Percentiles rank a stretch among this genome's conserved stretches.
Conservation (phyloP, 2,113 vertebrate genomes). For the Clarias batrachus region DNA sequence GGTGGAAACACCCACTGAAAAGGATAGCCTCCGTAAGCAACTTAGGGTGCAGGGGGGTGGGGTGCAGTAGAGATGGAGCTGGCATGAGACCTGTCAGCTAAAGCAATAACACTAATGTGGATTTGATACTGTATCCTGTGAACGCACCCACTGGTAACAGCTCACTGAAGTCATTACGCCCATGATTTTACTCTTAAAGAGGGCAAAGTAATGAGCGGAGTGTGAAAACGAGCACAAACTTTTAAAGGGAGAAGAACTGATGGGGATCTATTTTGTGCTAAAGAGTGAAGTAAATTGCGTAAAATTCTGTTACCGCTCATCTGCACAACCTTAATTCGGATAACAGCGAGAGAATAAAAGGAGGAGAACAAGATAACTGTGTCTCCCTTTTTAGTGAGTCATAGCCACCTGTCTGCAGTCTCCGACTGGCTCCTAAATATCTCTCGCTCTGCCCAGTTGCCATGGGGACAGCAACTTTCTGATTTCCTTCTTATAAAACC, state of each 20-base stretch:
- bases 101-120: slow-evolving; percentile 38
- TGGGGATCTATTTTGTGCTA: not conserved
- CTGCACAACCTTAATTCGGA: slow-evolving; percentile 4
- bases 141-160: slow-evolving; percentile 31
- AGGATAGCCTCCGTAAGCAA: not conserved
- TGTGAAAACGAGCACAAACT: slow-evolving; percentile 31
- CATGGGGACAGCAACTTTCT: slow-evolving; percentile 43
- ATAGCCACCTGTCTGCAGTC: slow-evolving; percentile 41
- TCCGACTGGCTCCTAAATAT: slow-evolving; percentile 34
- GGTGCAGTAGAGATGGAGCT: slow-evolving; percentile 20
- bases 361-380: slow-evolving; percentile 8
- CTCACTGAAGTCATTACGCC: slow-evolving; percentile 33
- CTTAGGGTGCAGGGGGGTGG: slow-evolving; percentile 3
- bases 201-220: slow-evolving; percentile 22
- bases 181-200: slow-evolving; percentile 18
- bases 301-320: not conserved
- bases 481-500: slow-evolving; percentile 30
- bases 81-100: slow-evolving; percentile 22
- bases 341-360: slow-evolving; percentile 8
- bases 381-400: slow-evolving; percentile 30
- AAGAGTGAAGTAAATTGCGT: not conserved
- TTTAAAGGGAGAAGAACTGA: slow-evolving; percentile 1
- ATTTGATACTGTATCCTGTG: slow-evolving; percentile 43
- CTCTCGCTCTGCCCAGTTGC: slow-evolving; percentile 39
- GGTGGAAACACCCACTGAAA: slow-evolving; percentile 46